Base-by-base conservation (phyloP, 2,797 vertebrate genomes). In the Pangasius djambal region DNA sequence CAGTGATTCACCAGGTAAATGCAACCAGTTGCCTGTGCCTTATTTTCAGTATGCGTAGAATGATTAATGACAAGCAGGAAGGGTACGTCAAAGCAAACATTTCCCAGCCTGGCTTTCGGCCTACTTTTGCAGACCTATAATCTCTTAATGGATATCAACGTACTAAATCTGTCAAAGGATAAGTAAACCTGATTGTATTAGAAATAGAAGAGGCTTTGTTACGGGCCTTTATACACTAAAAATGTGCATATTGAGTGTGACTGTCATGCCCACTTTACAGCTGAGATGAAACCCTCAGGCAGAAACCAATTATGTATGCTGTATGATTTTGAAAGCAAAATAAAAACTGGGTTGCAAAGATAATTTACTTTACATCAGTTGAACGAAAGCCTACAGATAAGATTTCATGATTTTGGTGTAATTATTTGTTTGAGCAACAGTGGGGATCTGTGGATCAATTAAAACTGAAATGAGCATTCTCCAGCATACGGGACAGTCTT, bases 1-100 rank as follows among this genome's bases (percentile, higher is more conserved):
- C 59, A 83, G 55, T 84, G 57, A 84, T 88, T 87, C 67, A 84
- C 28, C 83, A 72, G 78, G 59, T 84, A 86, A 84, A 72, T 83
- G 50, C 75, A 79, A 65, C 44, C 77, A 44, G 59, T 87, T 83
- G 69, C 28, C 37, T 83, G n/a, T 55, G 13, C 22, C 70, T 74
- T 52, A 61, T 61, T 78, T 78, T 48, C 22, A 44, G 12, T 74
- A 83, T 88, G 48, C 81, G 57, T 22, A 82, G 12, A 61, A 52
- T n/a, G 74, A 86, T 59, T 83, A 86, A 83, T 48, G 79, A 48
- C 48, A 86, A 67, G 74, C 15, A 85, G 28, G 48, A 59, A 72
- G 2, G 70, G 34, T 81, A 20, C 4, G 31, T 57, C 63, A 61
- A 85, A 74, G n/a, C 12, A 37, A 86, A 40, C 61, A 37, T 77